Evolutionary conservation across 2,797 vertebrate species (phyloP).

Genomic region (Coluber constrictor): DNA sequence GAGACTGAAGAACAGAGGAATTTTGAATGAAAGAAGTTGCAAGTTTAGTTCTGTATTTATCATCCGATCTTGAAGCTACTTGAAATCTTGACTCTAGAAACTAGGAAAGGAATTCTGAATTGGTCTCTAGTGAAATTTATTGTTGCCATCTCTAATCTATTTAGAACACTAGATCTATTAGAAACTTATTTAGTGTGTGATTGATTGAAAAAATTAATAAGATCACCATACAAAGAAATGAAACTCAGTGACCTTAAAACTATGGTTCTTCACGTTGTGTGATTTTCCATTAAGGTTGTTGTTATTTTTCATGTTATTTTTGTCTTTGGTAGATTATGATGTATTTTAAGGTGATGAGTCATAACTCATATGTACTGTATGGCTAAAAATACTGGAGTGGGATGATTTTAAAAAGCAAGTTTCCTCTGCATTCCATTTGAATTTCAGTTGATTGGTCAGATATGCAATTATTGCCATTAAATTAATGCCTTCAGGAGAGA

Average conservation of each 20-base stretch:
- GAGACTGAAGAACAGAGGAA: not conserved
- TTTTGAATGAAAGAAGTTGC: not conserved
- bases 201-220: not conserved
- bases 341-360: not conserved
- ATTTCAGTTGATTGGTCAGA: conserved; percentile 17
- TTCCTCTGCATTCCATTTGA: not conserved
- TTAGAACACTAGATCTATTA: not conserved
- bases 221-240: not conserved
- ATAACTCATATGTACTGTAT: not conserved
- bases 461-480: conserved; percentile 31
- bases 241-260: conserved; percentile 14
- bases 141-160: not conserved
- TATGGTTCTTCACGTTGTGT: not conserved
- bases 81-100: not conserved
- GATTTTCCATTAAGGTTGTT: conserved; percentile 16
- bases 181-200: not conserved
- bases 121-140: not conserved
- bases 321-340: not conserved
- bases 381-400: not conserved
- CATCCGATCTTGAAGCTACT: not conserved
- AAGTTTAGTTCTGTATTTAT: not conserved
- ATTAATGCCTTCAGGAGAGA: conserved; percentile 19
- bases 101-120: not conserved
- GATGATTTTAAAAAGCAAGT: not conserved
- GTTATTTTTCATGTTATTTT: not conserved